These are phyloP conservation scores for Microtus obscurus DNA, from an alignment of 2,797 vertebrate genomes.

Conservation along the genomic window DNA sequence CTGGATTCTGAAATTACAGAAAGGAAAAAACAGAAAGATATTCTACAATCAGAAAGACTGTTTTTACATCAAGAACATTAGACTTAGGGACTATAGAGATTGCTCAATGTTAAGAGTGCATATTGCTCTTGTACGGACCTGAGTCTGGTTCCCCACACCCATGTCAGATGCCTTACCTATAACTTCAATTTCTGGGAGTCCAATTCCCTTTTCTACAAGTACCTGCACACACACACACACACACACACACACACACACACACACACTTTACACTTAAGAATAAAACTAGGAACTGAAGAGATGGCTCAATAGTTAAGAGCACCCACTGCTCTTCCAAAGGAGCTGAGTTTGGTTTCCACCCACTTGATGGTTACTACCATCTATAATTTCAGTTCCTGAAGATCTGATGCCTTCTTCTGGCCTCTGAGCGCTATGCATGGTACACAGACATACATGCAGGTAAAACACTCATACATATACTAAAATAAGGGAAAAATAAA, in stretches of 20 bases:
- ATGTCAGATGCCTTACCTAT: not conserved
- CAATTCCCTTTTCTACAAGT: not conserved
- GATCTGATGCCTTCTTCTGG: not conserved
- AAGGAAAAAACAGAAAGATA: not conserved
- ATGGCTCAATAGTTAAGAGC: not conserved
- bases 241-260: not conserved
- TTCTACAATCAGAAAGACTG: not conserved
- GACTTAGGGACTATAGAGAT: not conserved
- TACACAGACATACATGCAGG: not conserved
- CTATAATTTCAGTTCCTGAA: not conserved
- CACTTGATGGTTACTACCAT: not conserved
- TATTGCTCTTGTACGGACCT: not conserved
- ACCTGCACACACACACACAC: not conserved
- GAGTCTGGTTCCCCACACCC: not conserved
- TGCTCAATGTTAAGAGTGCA: not conserved
- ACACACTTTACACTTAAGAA: not conserved
- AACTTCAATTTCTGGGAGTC: not conserved
- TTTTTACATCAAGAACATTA: not conserved
- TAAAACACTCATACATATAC: not conserved
- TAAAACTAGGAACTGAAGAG: not conserved
- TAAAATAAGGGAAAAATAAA: not conserved
- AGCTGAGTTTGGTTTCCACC: not conserved
- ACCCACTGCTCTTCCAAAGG: not conserved
- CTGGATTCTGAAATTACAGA: conserved; percentile 25
- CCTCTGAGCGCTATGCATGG: not conserved